These are phyloP conservation scores for Hirtodrosophila cameraria DNA, from an alignment of 2,888 invertebrate genomes.

Conservation along the genomic window DNA sequence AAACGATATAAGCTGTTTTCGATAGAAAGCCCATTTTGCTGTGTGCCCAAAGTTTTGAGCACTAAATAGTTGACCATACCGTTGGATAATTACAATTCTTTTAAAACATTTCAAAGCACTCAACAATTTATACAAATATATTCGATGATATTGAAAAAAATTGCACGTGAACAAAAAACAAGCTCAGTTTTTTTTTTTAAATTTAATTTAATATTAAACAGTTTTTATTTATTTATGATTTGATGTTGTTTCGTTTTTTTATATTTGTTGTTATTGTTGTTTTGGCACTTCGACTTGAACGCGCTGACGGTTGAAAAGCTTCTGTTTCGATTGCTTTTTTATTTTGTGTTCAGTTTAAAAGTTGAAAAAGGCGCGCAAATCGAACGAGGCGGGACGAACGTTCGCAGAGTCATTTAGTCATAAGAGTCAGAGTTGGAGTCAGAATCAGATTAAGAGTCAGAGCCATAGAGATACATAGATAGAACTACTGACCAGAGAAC, in stretches of 20 bases:
- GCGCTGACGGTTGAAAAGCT: slow-evolving; percentile 55
- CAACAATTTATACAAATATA: slow-evolving; percentile 12
- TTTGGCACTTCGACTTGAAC: slow-evolving; percentile 29
- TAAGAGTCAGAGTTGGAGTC: slow-evolving; percentile 7
- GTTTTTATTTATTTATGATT: slow-evolving; percentile 11
- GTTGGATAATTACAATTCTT: slow-evolving; percentile 34
- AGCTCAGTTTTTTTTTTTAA: not conserved
- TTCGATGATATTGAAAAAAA: slow-evolving; percentile 2
- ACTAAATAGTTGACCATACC: slow-evolving; percentile 54
- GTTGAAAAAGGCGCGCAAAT: slow-evolving; percentile 49
- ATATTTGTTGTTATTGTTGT: slow-evolving; percentile 6
- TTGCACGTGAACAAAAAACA: slow-evolving; percentile 1
- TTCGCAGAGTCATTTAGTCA: not conserved
- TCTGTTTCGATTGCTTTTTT: slow-evolving; percentile 30
- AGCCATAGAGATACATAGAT: slow-evolving; percentile 2
- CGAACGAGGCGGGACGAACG: slow-evolving; percentile 20
- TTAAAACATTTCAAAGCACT: slow-evolving; percentile 5
- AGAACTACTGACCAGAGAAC: slow-evolving; percentile 6
- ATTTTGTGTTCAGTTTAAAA: not conserved
- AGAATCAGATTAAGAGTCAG: not conserved
- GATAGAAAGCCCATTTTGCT: slow-evolving; percentile 89
- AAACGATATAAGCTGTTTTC: slow-evolving; percentile 91
- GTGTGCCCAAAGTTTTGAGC: slow-evolving; percentile 39
- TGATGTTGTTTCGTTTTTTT: slow-evolving; percentile 1
- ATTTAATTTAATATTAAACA: slow-evolving; percentile 16